Evolutionary conservation across 2,797 vertebrate species (phyloP), one percentile per base, ranked within the genome.

Genomic region (Thamnophis elegans): DNA sequence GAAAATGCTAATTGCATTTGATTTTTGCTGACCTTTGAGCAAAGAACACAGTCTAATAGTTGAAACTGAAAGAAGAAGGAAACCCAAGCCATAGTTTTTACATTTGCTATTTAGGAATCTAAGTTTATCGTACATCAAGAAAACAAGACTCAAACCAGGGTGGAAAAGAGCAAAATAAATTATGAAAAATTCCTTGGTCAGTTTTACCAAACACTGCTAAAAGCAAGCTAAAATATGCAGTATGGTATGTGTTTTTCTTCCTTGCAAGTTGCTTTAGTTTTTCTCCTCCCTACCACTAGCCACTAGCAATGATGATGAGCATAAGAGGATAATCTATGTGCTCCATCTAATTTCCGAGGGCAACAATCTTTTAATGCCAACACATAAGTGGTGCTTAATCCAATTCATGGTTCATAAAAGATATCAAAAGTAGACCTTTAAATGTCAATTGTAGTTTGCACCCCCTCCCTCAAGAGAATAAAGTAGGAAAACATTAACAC

Each of bases 71-170:
- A 92, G 87, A n/a, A 32, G 28, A 13, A n/a, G n/a, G 65, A 16
- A 68, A 68, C 13, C 60, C 13, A 68, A 68, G n/a, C 5, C 0
- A 56, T 36, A 91, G n/a, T 82, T 85, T 4, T 6, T 88, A 54
- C 6, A 36, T 87, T 90, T 87, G 0, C 28, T 88, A n/a, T 93
- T 59, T 93, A 55, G 89, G 11, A n/a, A 87, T 65, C 8, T 20
- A n/a, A 73, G 1, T 3, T 62, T 94, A 47, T 28, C 90, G 5
- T 13, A 93, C 5, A 89, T 7, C 90, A 55, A 90, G 14, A 10
- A 91, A 93, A 89, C 82, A 78, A 87, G 25, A 93, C 28, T 91
- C 89, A 95, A 93, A 93, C 0, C 18, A 93, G 47, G 88, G 13
- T 47, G 56, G 32, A 1, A 73, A 9, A 8, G 16, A 92, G 11